A percentile compares a stretch with the other conserved stretches of the same genome.
Evolutionary conservation across 2,113 vertebrate genomes (phyloP).

Genomic region (Toxotes jaculatrix): DNA sequence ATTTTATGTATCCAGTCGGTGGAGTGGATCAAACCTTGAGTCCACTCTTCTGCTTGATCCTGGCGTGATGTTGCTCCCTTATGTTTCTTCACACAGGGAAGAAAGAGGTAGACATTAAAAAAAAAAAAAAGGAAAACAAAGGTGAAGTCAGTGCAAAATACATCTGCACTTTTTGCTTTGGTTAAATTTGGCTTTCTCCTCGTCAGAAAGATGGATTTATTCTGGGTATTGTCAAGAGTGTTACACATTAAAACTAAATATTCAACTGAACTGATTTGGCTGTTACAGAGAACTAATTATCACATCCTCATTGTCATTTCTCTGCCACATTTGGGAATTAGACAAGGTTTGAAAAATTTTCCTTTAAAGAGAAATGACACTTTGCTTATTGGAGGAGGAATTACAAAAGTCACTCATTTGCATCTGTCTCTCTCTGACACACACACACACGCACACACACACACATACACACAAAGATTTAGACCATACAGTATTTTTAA

Average conservation of each 20-base stretch:
- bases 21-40: not conserved
- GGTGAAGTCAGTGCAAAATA: no score
- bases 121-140: not conserved
- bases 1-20: no score
- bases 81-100: not conserved
- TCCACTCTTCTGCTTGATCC: not conserved
- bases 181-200: not conserved
- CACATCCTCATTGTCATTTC: not conserved
- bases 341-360: not conserved
- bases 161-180: not conserved
- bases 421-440: not conserved
- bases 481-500: not conserved
- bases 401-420: not conserved
- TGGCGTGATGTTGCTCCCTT: not conserved
- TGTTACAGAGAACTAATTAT: not conserved
- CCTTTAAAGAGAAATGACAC: not conserved
- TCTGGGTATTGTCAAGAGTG: not conserved
- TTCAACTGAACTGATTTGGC: not conserved
- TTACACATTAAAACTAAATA: not conserved
- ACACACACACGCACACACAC: not conserved
- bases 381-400: not conserved
- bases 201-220: not conserved
- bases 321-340: not conserved
- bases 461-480: not conserved
- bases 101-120: conserved; percentile 13